Percentiles rank a stretch among this genome's conserved stretches.
These are phyloP conservation scores for Eristalis intricaria DNA, from an alignment of 2,888 invertebrate species.

Conservation along the genomic window DNA sequence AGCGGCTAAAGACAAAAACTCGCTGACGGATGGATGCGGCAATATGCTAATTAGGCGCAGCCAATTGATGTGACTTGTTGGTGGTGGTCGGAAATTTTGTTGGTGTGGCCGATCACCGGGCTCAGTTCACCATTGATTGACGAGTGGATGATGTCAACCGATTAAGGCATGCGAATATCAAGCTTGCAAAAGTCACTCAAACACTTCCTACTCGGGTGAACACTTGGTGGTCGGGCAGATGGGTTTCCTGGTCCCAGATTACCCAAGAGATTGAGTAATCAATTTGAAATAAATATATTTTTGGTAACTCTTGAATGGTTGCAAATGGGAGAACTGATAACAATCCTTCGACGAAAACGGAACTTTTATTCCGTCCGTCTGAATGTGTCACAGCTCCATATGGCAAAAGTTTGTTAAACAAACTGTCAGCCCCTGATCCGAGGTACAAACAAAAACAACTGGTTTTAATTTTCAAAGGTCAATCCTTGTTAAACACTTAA, in stretches of 20 bases:
- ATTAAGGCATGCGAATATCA: conserved; percentile 29
- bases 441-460: neutral
- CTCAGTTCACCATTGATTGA: conserved; percentile 37
- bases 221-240: conserved; percentile 23
- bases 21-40: conserved; percentile 64
- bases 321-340: no score
- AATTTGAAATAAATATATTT: no score
- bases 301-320: no score
- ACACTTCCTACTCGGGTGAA: conserved; percentile 47
- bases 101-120: neutral
- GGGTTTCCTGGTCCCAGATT: conserved; percentile 60
- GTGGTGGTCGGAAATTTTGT: neutral
- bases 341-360: no score
- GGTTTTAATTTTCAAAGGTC: conserved; percentile 43
- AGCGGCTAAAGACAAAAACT: conserved; percentile 53
- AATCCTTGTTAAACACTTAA: conserved; percentile 46
- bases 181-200: conserved; percentile 48
- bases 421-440: neutral
- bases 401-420: neutral
- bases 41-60: conserved; percentile 68
- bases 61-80: conserved; percentile 48
- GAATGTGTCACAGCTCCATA: no score
- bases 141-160: conserved; percentile 56
- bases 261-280: neutral
- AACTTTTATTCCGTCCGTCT: no score